Evolutionary conservation across 1,140 invertebrate genomes (phyloP).

Genomic region (Cryptotermes secundus): DNA sequence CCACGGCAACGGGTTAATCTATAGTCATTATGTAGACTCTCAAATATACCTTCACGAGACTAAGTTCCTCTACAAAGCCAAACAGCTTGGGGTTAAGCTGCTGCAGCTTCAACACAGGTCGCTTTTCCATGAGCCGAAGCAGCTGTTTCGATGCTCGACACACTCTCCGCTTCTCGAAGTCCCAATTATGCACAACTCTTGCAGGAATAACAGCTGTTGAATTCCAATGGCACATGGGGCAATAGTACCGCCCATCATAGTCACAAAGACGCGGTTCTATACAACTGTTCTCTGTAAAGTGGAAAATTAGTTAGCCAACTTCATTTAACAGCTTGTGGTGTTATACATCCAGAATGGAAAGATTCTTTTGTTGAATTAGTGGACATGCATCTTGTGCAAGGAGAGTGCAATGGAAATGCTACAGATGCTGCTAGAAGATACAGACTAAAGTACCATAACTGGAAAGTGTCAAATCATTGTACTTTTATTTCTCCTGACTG

Average conservation of each 20-base stretch:
- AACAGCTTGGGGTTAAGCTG: conserved; percentile 82
- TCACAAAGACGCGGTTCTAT: conserved; percentile 79
- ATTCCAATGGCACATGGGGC: conserved; percentile 88
- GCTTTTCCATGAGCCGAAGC: conserved; percentile 61
- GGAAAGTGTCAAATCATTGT: too few species aligned
- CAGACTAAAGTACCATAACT: too few species aligned
- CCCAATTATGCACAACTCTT: conserved; percentile 91
- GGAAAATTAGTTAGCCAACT: too few species aligned
- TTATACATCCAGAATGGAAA: too few species aligned
- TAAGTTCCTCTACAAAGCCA: conserved; percentile 81
- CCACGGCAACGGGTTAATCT: too few species aligned
- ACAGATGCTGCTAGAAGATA: too few species aligned
- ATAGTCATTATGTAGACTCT: too few species aligned
- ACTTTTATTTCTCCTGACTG: too few species aligned
- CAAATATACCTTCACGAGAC: conserved; percentile 68
- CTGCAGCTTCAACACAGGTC: conserved; percentile 79
- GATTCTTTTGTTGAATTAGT: too few species aligned
- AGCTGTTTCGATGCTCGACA: conserved; percentile 74
- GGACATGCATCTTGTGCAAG: too few species aligned
- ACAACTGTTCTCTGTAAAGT: conserved; percentile 55
- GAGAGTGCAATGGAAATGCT: too few species aligned
- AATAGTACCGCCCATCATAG: conserved; percentile 89
- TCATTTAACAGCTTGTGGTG: too few species aligned
- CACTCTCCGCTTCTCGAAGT: conserved; percentile 75
- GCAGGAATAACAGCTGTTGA: conserved; percentile 79